Conservation (phyloP, 1,140 invertebrate species). For the Trichonephila clavata region DNA sequence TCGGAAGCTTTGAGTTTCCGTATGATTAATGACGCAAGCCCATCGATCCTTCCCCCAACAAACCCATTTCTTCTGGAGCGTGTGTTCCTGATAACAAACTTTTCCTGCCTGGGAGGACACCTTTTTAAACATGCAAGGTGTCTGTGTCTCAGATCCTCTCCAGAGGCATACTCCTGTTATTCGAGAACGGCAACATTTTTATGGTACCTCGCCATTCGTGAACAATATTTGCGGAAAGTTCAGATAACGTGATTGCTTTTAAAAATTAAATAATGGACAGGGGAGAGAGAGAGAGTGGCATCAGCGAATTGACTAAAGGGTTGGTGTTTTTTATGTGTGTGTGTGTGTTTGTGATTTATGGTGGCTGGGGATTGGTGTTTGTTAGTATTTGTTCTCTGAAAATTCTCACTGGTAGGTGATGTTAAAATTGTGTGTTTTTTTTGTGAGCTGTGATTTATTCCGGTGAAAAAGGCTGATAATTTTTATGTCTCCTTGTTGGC, state of each 20-base stretch:
- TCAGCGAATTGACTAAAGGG: background rate
- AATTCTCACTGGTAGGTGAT: background rate
- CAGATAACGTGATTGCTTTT: slow-evolving; percentile 46
- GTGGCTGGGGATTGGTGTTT: background rate
- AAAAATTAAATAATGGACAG: slow-evolving; percentile 35
- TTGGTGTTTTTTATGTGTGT: background rate
- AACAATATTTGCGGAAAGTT: slow-evolving; percentile 41
- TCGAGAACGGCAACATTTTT: background rate
- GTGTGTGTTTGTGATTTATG: slow-evolving; percentile 14
- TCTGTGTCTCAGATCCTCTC: background rate
- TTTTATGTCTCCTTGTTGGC: background rate
- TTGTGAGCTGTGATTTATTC: background rate
- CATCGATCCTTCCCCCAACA: background rate
- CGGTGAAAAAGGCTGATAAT: background rate
- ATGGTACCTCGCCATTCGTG: background rate
- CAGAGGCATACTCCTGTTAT: background rate
- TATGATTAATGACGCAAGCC: slow-evolving; percentile 48
- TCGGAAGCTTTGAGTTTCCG: slow-evolving; percentile 50
- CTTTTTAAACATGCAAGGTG: slow-evolving; percentile 23
- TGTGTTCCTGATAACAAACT: background rate
- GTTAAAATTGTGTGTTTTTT: background rate
- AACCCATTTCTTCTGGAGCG: slow-evolving; percentile 29
- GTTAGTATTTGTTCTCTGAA: background rate
- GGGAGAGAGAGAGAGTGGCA: background rate
- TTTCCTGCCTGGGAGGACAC: slow-evolving; percentile 1